These are phyloP conservation scores for Drosophila orena DNA, from an alignment of 1,140 invertebrate genomes.

Conservation along the genomic window DNA sequence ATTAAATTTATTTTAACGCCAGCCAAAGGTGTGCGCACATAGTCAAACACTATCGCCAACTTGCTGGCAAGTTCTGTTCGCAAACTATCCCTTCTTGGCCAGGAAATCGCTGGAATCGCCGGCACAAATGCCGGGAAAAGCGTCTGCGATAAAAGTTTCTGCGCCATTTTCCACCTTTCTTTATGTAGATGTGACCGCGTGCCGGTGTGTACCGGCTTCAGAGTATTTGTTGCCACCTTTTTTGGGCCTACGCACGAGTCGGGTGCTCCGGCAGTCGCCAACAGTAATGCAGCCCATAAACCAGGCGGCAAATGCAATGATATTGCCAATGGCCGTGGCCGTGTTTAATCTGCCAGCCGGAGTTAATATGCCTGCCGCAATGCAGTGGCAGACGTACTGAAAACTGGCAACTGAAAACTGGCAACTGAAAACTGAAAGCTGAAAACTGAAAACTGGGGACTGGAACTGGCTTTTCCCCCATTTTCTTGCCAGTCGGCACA, in stretches of 20 bases:
- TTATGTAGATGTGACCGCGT: constrained; percentile 27
- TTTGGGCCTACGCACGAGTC: constrained; percentile 47
- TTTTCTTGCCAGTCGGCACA: constrained; percentile 45
- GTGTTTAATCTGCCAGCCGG: constrained; percentile 58
- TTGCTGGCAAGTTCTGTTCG: constrained; percentile 64
- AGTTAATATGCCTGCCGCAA: constrained; percentile 52
- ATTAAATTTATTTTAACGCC: constrained; percentile 82
- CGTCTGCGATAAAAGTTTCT: constrained; percentile 80
- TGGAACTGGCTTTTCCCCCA: background rate
- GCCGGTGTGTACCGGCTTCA: background rate
- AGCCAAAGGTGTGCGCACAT: constrained; percentile 68
- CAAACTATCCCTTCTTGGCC: constrained; percentile 54
- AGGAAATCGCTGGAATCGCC: constrained; percentile 66
- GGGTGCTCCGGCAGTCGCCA: constrained; percentile 11
- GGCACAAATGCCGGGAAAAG: constrained; percentile 46
- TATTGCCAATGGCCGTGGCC: constrained; percentile 49
- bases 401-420: too few relatives aligned
- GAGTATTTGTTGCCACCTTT: constrained; percentile 31
- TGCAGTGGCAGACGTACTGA: constrained; percentile 47
- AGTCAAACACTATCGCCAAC: constrained; percentile 81
- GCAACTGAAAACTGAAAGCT: too few relatives aligned
- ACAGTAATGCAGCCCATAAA: constrained; percentile 65
- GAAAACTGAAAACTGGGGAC: background rate
- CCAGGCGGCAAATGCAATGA: constrained; percentile 65
- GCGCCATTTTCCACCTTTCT: constrained; percentile 74